Base-by-base conservation (phyloP, 2,113 vertebrate species). In the Hystrix cristata region DNA sequence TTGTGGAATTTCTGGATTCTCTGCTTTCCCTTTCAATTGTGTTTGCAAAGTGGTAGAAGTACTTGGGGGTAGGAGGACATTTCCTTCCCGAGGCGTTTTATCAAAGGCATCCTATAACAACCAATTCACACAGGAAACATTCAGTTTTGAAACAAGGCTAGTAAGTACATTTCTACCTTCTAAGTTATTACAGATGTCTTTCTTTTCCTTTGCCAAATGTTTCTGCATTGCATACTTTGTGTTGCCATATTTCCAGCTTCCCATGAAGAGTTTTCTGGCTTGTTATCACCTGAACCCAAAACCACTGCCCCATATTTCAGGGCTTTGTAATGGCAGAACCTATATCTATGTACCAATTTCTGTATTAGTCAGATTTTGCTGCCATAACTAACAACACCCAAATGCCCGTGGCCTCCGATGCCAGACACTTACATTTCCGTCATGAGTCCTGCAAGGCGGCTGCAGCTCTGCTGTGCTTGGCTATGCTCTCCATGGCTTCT, bases 401-500 rank as follows among this genome's bases (percentile, higher is more conserved):
- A 34, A 48, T 71, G 64, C 10, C 64, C 18, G 21, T 53, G 79
- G 79, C 72, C 83, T 82, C 65, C 79, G 19, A 43, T 6, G 48
- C 15, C 71, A 74, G 34, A 25, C 53, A 2, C 67, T 87, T 84
- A 31, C 72, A 80, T 90, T 71, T 91, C 91, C 88, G 81, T 5
- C 16, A 31, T 43, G n/a, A 86, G 34, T 64, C 90, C 67, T 65
- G 43, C 0, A 1, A 25, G 15, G 79, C 43, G 5, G 93, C 67
- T 19, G 87, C 25, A 6, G 53, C 74, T 84, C 86, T 25, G 12
- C 83, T 2, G 14, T 60, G 82, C 71, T 57, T 46, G 83, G 79
- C 81, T 15, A 0, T 19, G 62, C 51, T 62, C 65, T 11, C 16
- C 6, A 0, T 15, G 18, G 48, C 72, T 64, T 13, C 60, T 62